A percentile compares a stretch with the other conserved stretches of the same genome.
Conservation (phyloP, 2,888 invertebrate genomes). For the Acleris cristana region DNA sequence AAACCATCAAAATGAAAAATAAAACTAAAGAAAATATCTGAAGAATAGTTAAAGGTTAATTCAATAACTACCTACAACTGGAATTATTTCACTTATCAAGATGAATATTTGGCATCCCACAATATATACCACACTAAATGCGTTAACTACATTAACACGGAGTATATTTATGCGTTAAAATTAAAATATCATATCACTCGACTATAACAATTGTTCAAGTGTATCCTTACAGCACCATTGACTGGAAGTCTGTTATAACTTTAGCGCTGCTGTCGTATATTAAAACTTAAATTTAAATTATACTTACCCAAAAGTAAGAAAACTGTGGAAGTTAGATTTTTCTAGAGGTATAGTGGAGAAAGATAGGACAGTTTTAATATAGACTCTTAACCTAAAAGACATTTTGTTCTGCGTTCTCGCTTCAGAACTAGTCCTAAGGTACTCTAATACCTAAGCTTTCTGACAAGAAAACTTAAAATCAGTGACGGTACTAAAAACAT, state of each 20-base stretch:
- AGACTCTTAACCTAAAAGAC: constrained; percentile 1
- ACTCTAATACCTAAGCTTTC: neutral
- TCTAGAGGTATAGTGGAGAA: constrained; percentile 5
- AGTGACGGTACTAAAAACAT: neutral
- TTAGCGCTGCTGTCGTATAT: neutral
- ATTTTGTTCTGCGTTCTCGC: neutral
- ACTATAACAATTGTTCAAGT: constrained; percentile 58
- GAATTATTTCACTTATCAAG: constrained; percentile 53
- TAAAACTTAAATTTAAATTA: neutral
- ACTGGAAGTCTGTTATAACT: constrained; percentile 51
- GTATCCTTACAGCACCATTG: constrained; percentile 67
- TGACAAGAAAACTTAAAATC: neutral
- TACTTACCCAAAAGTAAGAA: neutral
- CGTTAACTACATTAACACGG: constrained; percentile 57
- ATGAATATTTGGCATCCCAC: constrained; percentile 80
- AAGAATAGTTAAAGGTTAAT: neutral
- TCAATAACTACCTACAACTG: constrained; percentile 45
- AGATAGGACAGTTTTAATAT: neutral
- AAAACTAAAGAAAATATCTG: neutral
- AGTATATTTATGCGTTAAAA: constrained; percentile 51
- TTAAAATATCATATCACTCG: constrained; percentile 61
- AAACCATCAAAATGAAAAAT: neutral
- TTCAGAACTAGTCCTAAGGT: neutral
- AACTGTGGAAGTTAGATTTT: neutral
- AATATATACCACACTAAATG: constrained; percentile 62